Conservation (phyloP, 2,797 vertebrate genomes). For the Acomys russatus region DNA sequence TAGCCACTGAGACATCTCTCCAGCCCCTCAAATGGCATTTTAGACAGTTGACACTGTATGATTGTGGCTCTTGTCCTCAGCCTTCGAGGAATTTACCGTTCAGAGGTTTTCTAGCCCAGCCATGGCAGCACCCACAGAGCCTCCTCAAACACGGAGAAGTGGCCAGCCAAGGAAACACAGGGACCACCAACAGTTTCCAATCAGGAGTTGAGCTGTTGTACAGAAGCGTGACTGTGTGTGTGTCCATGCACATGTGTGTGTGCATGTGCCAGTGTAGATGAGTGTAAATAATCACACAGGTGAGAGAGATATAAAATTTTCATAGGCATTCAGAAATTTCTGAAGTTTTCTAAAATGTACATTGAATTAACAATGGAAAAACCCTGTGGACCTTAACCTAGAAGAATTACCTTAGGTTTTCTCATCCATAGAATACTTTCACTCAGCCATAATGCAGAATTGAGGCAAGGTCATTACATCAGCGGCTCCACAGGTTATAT, state of each 20-base stretch:
- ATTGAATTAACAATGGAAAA: background rate
- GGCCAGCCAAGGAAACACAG: background rate
- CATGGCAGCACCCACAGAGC: background rate
- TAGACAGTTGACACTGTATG: background rate
- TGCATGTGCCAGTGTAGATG: background rate
- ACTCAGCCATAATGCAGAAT: background rate
- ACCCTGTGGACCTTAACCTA: background rate
- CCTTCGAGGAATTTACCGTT: background rate
- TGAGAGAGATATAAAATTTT: background rate
- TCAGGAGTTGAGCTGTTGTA: background rate
- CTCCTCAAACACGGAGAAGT: background rate
- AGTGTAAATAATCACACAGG: background rate
- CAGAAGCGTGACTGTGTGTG: background rate
- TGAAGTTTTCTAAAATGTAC: slow-evolving; percentile 2
- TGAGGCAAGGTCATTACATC: background rate
- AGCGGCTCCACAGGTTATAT: background rate
- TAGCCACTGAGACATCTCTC: too few species aligned
- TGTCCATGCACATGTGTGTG: background rate
- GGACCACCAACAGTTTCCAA: background rate
- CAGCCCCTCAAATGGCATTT: background rate
- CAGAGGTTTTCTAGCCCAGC: background rate
- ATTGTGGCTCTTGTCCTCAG: background rate
- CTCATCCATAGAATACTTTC: background rate
- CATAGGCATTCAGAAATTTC: background rate
- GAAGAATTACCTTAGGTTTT: background rate